Base-by-base conservation (phyloP, 2,797 vertebrate species). In the Chelonia mydas region DNA sequence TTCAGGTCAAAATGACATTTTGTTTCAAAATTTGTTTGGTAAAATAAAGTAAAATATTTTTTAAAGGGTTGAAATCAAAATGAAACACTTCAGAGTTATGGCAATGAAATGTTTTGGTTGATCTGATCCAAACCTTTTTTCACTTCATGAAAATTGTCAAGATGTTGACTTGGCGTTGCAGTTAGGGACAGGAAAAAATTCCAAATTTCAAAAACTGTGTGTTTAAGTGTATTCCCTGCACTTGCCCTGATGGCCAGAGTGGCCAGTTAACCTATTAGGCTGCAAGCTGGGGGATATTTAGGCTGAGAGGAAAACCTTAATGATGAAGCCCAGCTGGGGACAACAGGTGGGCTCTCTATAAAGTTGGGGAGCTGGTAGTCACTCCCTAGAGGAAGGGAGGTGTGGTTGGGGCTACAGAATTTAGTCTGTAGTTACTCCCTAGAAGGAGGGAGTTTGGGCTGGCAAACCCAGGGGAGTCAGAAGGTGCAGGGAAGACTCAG, bases 181-280 rank as follows among this genome's bases (percentile, higher is more conserved):
- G 50, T 86, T 88, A 61, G 82, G 83, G 77, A 86, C 21, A 19
- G 7, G 45, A 86, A 95, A 90, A 41, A 2, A 7, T 82, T 37
- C 87, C 93, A 92, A 87, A 87, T 88, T 78, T 90, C 4, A 0
- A 87, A 95, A 96, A 95, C 13, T 76, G 41, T 27, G 13, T 45
- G 45, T 27, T 4, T 15, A 17, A 31, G 45, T 19, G 6, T 0
- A 25, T 72, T 87, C 89, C 90, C 57, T n/a, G 3, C 17, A 68
- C n/a, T 68, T n/a, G 31, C n/a, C 31, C 65, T n/a, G 33, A n/a
- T n/a, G 61, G 59, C 59, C 31, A 19, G 16, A n/a, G 33, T 27
- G 27, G 28, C 6, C 59, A 61, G 33, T 61, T 31, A n/a, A n/a
- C 33, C 33, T n/a, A 65, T 65, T n/a, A n/a, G 15, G 3, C 33